A percentile compares a stretch with the other conserved stretches of the same genome.
Evolutionary conservation across 2,113 vertebrate species (phyloP).

Genomic region (Arenaria interpres): DNA sequence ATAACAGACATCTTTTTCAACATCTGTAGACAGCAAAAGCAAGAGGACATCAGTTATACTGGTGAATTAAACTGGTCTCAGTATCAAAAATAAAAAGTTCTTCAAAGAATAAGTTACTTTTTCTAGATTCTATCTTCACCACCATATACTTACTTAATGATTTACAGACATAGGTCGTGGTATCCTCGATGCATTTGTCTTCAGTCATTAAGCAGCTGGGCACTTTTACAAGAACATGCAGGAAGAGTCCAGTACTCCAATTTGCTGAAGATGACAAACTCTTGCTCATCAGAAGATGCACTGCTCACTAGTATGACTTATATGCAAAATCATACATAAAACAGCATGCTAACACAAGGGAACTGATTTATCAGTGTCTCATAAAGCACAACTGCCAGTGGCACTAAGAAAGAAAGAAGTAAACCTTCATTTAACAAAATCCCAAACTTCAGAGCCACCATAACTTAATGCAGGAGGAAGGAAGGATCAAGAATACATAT

Average conservation of each 20-base stretch:
- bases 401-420: background rate
- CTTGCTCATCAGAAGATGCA: background rate
- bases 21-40: background rate
- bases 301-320: background rate
- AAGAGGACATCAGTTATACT: background rate
- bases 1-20: background rate
- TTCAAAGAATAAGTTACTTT: background rate
- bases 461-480: background rate
- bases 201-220: background rate
- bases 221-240: background rate
- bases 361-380: background rate
- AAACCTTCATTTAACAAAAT: background rate
- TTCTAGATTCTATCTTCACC: background rate
- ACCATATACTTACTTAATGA: background rate
- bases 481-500: background rate
- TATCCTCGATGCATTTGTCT: background rate
- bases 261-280: background rate
- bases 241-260: background rate
- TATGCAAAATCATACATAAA: background rate
- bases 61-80: background rate
- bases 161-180: background rate
- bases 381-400: background rate
- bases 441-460: background rate
- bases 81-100: background rate
- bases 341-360: accelerated